Percentiles rank a stretch among this genome's conserved stretches.
Evolutionary conservation across 2,113 vertebrate species (phyloP).

Genomic region (Chaetodon auriga): DNA sequence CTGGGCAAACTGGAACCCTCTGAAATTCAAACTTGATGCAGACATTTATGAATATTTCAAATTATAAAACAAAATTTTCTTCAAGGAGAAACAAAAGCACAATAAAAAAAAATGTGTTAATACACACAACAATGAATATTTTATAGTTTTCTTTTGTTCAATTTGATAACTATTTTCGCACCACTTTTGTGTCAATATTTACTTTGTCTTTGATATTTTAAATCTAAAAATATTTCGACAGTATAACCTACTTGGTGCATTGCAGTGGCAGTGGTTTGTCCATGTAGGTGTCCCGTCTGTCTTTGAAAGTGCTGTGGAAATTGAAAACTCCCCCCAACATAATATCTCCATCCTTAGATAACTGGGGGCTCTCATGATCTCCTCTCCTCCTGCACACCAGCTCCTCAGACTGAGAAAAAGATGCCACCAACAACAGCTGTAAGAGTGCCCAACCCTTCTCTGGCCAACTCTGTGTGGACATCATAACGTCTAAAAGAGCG

Average conservation of each 20-base stretch:
- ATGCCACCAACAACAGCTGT: conserved; percentile 54
- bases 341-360: background rate
- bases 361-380: background rate
- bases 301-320: background rate
- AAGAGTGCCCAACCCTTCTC: conserved; percentile 60
- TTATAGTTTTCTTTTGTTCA: no score
- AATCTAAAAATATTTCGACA: no score
- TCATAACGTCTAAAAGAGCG: conserved; percentile 8
- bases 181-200: background rate
- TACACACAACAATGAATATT: no score
- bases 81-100: background rate
- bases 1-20: conserved; percentile 80
- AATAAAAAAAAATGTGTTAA: background rate
- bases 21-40: conserved; percentile 51
- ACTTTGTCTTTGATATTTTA: no score
- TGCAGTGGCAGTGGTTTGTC: conserved; percentile 46
- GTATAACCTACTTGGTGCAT: background rate
- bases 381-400: background rate
- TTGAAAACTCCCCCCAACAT: background rate
- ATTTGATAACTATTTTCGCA: background rate
- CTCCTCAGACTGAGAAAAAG: conserved; percentile 51
- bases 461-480: conserved; percentile 52
- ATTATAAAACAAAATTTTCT: background rate
- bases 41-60: background rate
- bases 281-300: background rate